Evolutionary conservation across 2,113 vertebrate genomes (phyloP).

Genomic region (Ochotona curzoniae): DNA sequence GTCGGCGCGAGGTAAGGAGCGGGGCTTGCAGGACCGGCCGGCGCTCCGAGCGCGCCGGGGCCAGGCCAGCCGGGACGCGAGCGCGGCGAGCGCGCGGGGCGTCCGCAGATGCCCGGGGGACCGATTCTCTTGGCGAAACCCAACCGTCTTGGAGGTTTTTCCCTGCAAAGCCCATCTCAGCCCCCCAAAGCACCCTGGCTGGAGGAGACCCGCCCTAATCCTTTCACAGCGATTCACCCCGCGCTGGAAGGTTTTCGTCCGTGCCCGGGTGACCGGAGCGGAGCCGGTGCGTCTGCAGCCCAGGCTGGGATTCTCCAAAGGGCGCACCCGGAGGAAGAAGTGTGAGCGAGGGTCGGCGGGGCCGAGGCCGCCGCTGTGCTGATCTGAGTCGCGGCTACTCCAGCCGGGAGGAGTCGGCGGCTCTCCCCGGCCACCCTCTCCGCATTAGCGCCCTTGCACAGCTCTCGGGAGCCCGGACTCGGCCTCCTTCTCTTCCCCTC

Average conservation of each 20-base stretch:
- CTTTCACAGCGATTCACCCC: slow-evolving; percentile 27
- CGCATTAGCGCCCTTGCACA: neutral
- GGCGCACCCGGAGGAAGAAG: slow-evolving; percentile 29
- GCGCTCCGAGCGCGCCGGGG: neutral
- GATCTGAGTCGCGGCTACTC: slow-evolving; percentile 71
- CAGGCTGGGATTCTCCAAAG: neutral
- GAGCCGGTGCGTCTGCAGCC: slow-evolving; percentile 20
- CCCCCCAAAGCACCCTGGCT: slow-evolving; percentile 20
- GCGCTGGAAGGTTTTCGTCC: neutral
- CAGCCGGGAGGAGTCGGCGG: neutral
- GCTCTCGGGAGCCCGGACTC: neutral
- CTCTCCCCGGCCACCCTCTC: neutral
- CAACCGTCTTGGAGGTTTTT: slow-evolving; percentile 55
- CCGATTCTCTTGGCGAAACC: slow-evolving; percentile 48
- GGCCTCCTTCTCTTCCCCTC: neutral
- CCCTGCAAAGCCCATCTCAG: slow-evolving; percentile 47
- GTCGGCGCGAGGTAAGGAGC: slow-evolving; percentile 75
- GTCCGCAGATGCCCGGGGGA: slow-evolving; percentile 8
- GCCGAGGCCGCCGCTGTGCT: slow-evolving; percentile 18
- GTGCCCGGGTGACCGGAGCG: neutral
- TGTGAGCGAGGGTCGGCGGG: neutral
- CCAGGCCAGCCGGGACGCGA: slow-evolving; percentile 27
- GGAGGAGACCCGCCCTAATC: slow-evolving; percentile 73
- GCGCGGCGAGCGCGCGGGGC: neutral
- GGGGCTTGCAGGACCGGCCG: slow-evolving; percentile 28